Base-by-base conservation (phyloP, 2,113 vertebrate species). In the Eleginops maclovinus region DNA sequence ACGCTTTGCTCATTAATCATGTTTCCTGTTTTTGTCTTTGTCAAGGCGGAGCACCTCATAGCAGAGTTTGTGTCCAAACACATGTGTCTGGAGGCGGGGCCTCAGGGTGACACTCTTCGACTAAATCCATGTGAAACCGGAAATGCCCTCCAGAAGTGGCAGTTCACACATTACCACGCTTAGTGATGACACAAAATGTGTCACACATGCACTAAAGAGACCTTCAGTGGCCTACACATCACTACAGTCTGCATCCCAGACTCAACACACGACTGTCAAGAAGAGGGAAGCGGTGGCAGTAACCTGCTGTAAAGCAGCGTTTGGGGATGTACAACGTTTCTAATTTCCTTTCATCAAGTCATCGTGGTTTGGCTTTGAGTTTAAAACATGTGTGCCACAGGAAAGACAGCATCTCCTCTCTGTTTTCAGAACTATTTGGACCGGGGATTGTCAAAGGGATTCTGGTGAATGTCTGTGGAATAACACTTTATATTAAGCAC, bases 101-200 rank as follows among this genome's bases (percentile, higher is more conserved):
- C 61, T 49, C 79, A 22, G 74, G 74, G 81, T 13, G 79, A 88
- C 19, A 3, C 51, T 0, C 72, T 97, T 56, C 64, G 22, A 51
- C 66, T 96, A 17, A 88, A 56, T 24, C 17, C 72, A 22, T 99
- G 97, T 83, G 89, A 95, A 24, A n/a, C 94, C 10, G 8, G 24
- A 17, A 97, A 79, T 22, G 24, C 77, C 3, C 79, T 93, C 53
- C 98, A 99, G 41, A 96, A 97, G 92, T 99, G 98, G 98, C 94
- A 95, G 75, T 98, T 99, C 75, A 96, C 96, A 72, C 93, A 92
- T 14, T 97, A 98, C 93, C 90, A 94, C 6, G 55, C 91, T 0
- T 63, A 84, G 65, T 96, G 91, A 97, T 2, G 59, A 75, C 77
- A 28, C 6, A 9, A 47, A 56, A 17, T 9, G 43, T 49, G 62